Evolutionary conservation across 2,888 invertebrate species (phyloP).

Genomic region (Diarsia rubi): DNA sequence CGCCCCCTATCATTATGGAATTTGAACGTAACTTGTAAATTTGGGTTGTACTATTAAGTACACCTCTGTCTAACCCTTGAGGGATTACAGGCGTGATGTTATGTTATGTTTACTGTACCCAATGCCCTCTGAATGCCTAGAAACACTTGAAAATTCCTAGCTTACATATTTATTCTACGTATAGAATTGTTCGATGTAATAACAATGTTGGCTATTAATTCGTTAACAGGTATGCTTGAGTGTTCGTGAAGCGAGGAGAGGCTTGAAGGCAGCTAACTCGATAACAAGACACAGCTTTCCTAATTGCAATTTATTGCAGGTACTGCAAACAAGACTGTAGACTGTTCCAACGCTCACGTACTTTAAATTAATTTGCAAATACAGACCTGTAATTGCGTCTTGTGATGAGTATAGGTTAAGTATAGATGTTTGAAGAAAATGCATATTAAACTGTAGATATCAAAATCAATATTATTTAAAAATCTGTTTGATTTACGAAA

Average conservation of each 20-base stretch:
- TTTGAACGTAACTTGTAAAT: too few relatives aligned
- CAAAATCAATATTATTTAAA: background rate
- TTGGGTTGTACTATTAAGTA: too few relatives aligned
- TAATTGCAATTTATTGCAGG: constrained; percentile 91
- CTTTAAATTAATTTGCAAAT: constrained; percentile 89
- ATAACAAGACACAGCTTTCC: constrained; percentile 90
- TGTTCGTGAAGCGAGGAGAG: constrained; percentile 78
- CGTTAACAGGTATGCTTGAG: constrained; percentile 79
- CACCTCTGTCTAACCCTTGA: too few relatives aligned
- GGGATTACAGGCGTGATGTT: too few relatives aligned
- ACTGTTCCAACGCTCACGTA: constrained; percentile 88
- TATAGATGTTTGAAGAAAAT: constrained; percentile 20
- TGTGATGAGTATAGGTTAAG: constrained; percentile 65
- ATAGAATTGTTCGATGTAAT: constrained; percentile 62
- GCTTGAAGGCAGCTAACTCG: constrained; percentile 88
- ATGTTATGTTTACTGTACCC: background rate
- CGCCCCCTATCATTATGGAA: too few relatives aligned
- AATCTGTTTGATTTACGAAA: too few relatives aligned
- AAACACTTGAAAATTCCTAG: constrained; percentile 16
- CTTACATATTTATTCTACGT: constrained; percentile 34
- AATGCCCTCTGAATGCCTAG: background rate
- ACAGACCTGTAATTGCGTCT: constrained; percentile 83
- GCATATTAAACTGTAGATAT: background rate
- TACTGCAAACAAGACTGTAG: constrained; percentile 89
- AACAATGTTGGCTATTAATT: constrained; percentile 82